A percentile compares a stretch with the other conserved stretches of the same genome.
phyloP scores from a whole-genome alignment of 2,797 vertebrate species.

The Cottoperca gobio region DNA sequence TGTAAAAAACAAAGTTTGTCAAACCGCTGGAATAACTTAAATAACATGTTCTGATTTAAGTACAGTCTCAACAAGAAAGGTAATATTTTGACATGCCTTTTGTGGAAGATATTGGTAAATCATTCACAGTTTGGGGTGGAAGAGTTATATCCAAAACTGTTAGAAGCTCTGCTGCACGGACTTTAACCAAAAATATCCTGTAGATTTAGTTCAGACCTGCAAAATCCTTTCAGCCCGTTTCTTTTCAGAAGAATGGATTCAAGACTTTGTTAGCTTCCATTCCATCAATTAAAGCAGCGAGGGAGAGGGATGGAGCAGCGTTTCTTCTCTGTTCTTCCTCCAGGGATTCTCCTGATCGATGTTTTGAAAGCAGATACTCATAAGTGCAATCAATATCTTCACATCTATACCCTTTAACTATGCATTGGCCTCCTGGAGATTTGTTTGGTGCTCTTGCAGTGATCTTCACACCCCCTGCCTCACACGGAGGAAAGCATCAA shows the following conservation, averaged over 20 bases:
- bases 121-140: background rate
- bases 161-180: background rate
- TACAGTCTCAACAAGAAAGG: background rate
- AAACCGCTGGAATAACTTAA: background rate
- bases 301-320: background rate
- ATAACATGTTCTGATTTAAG: no score
- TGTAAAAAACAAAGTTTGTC: no score
- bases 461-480: background rate
- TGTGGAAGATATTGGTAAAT: background rate
- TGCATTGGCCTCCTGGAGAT: background rate
- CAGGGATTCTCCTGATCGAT: slow-evolving; percentile 5
- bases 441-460: background rate
- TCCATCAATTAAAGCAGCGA: background rate
- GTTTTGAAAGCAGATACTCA: slow-evolving; percentile 6
- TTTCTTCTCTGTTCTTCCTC: background rate
- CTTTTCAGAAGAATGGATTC: background rate
- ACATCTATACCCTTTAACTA: background rate
- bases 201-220: background rate
- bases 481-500: background rate
- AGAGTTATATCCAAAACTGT: background rate
- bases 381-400: slow-evolving; percentile 4
- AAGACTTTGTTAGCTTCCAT: background rate
- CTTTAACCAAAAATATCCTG: background rate
- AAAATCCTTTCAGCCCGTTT: background rate
- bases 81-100: background rate